Conservation (phyloP, 2,113 vertebrate species). For the Rhinichthys klamathensis region DNA sequence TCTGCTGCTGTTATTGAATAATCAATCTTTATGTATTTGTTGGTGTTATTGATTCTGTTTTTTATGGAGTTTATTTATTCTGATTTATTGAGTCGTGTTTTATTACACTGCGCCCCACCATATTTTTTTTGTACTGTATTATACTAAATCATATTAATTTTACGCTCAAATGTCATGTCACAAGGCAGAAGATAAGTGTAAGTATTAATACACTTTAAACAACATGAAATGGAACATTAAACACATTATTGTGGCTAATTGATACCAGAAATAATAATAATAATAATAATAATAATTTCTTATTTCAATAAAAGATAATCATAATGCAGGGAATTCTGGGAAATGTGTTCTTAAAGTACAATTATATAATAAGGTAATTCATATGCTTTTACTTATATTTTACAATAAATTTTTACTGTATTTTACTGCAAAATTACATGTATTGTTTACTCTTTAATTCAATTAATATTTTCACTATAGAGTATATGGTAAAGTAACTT, state of each 20-base stretch:
- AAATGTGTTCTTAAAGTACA: background rate
- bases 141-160: background rate
- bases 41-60: background rate
- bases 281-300: background rate
- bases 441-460: background rate
- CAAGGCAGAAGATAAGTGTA: background rate
- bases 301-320: background rate
- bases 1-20: background rate
- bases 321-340: background rate
- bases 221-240: background rate
- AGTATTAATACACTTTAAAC: background rate
- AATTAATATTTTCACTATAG: background rate
- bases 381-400: background rate
- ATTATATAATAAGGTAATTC: background rate
- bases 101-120: background rate
- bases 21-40: constrained; percentile 4
- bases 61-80: constrained; percentile 14
- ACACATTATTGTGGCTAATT: background rate
- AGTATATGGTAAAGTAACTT: background rate
- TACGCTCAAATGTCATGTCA: background rate
- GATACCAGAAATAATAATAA: background rate
- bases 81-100: background rate
- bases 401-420: background rate
- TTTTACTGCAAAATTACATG: background rate
- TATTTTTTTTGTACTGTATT: background rate